Conservation (phyloP, 2,797 vertebrate genomes). For the Chlorospingus semifuscus region DNA sequence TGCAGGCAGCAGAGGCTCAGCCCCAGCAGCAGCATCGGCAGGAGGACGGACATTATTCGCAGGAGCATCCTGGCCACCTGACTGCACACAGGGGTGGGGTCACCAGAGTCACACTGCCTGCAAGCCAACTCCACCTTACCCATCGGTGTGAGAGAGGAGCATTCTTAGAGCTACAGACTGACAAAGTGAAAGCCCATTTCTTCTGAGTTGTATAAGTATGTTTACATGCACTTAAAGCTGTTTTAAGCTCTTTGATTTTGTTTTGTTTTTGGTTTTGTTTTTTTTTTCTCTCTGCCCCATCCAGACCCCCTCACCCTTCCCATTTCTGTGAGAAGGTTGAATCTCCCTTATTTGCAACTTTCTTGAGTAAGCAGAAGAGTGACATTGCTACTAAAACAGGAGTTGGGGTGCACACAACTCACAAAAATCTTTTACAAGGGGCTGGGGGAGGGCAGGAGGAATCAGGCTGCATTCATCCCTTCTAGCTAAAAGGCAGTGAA, state of each 20-base stretch:
- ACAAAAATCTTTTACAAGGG: background rate
- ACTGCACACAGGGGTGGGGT: slow-evolving; percentile 11
- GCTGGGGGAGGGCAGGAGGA: background rate
- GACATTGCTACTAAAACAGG: slow-evolving; percentile 1
- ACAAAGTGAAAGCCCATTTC: background rate
- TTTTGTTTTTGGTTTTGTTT: background rate
- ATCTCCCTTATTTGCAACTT: slow-evolving; percentile 50
- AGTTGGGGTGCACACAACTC: slow-evolving; percentile 43
- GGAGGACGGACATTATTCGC: slow-evolving; percentile 89
- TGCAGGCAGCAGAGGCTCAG: slow-evolving; percentile 83
- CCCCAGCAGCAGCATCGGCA: slow-evolving; percentile 78
- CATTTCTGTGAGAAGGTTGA: slow-evolving; percentile 36
- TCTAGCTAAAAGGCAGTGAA: slow-evolving; percentile 44
- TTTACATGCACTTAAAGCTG: slow-evolving; percentile 73
- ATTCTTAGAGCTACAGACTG: slow-evolving; percentile 15
- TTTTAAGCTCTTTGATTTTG: background rate
- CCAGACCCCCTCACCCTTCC: background rate
- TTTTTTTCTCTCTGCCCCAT: background rate
- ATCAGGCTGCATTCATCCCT: background rate
- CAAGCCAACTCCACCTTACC: slow-evolving; percentile 1
- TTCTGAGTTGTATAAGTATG: slow-evolving; percentile 64
- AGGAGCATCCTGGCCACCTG: slow-evolving; percentile 93
- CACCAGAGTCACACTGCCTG: slow-evolving; percentile 4
- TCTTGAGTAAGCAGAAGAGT: slow-evolving; percentile 43
- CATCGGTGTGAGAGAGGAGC: background rate